Percentiles rank a stretch among this genome's conserved stretches.
Conservation (phyloP, 2,888 invertebrate species). For the Branchipolynoe longqiensis region DNA sequence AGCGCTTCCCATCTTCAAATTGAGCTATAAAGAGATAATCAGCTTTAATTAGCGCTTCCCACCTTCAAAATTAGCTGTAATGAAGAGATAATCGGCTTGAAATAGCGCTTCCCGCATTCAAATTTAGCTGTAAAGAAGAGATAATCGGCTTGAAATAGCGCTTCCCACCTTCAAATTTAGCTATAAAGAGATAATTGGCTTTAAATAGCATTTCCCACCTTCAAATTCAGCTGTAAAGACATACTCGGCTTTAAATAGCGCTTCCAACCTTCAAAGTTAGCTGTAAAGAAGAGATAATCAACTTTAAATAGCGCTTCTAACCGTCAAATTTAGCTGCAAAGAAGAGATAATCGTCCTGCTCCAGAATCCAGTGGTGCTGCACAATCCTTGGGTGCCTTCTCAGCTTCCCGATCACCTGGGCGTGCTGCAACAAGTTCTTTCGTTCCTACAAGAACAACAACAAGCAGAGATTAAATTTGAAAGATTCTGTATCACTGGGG, state of each 20-base stretch:
- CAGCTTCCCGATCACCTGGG: background rate
- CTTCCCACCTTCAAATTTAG: too few relatives aligned
- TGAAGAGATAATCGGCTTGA: too few relatives aligned
- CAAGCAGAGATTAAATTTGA: slow-evolving; percentile 5
- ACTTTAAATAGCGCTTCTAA: background rate
- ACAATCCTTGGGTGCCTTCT: slow-evolving; percentile 18
- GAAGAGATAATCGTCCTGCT: slow-evolving; percentile 8
- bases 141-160: too few relatives aligned
- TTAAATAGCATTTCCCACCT: too few relatives aligned
- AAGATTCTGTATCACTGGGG: too few relatives aligned
- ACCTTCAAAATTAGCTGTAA: too few relatives aligned
- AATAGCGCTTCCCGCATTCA: too few relatives aligned
- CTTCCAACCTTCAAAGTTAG: background rate
- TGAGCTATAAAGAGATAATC: too few relatives aligned
- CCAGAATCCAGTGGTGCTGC: slow-evolving; percentile 34
- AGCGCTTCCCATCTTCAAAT: too few relatives aligned
- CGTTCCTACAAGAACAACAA: slow-evolving; percentile 29
- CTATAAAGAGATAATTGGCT: too few relatives aligned
- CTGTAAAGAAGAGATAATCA: background rate
- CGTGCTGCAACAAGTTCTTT: background rate
- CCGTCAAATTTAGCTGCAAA: slow-evolving; percentile 41
- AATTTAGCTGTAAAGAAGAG: too few relatives aligned
- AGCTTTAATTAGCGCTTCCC: too few relatives aligned
- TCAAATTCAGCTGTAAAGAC: background rate
- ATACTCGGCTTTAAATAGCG: background rate